These are phyloP conservation scores for Drosophila melanosoma DNA, from an alignment of 2,888 invertebrate genomes.

Conservation along the genomic window DNA sequence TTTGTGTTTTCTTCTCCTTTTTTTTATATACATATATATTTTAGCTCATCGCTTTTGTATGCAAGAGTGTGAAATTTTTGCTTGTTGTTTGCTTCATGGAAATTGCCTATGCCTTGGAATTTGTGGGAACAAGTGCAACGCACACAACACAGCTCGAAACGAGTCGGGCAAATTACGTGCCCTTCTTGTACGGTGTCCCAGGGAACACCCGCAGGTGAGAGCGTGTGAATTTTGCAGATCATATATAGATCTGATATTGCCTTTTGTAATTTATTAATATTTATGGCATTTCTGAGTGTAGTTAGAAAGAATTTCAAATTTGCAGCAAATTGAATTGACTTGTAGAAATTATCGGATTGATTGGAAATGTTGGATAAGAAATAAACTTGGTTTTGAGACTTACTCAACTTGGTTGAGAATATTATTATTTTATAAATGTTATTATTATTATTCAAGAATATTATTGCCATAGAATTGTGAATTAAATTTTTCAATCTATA, in stretches of 20 bases:
- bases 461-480: not conserved
- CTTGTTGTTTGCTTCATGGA: constrained; percentile 71
- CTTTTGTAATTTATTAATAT: constrained; percentile 1
- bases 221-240: constrained; percentile 67
- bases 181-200: constrained; percentile 17
- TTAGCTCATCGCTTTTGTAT: constrained; percentile 47
- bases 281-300: constrained; percentile 18
- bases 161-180: constrained; percentile 62
- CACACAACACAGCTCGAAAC: constrained; percentile 14
- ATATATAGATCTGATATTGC: constrained; percentile 22
- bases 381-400: not conserved
- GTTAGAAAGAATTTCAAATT: constrained; percentile 1
- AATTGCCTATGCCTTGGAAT: constrained; percentile 76
- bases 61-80: constrained; percentile 74
- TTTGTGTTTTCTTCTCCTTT: constrained; percentile 20
- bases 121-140: constrained; percentile 78
- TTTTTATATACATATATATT: not conserved
- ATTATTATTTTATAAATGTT: not conserved
- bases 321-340: not conserved
- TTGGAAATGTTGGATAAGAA: not conserved
- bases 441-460: not conserved
- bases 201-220: constrained; percentile 74
- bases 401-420: not conserved
- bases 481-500: constrained; percentile 3
- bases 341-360: not conserved